Evolutionary conservation across 2,888 invertebrate species (phyloP), one percentile per base, ranked within the genome.

Genomic region (Zootermopsis nevadensis): DNA sequence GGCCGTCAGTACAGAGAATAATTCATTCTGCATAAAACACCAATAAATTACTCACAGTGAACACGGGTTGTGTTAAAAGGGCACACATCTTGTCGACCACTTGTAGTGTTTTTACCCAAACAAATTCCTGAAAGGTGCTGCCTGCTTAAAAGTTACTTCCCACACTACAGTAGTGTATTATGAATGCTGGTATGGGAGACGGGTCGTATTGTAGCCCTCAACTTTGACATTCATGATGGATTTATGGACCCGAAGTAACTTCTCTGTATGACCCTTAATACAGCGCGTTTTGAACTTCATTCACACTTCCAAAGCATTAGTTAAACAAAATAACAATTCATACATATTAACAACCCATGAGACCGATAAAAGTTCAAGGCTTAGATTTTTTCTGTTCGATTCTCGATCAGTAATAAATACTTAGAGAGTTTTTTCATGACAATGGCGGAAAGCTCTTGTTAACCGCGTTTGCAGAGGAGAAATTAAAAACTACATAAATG

Each of bases 1-100:
- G 4, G 33, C 27, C 35, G 27, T 24, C n/a, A n/a, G 33, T 31
- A 12, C 19, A 48, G 60, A 60, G 15, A 82, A 53, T 55, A 53
- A 82, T 76, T 76, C 53, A 69, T 77, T 69, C 79, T 55, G 80
- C 35, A 80, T 79, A 83, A 80, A 72, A 38, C 24, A 53, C 33
- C 72, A 31, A 83, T 83, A 83, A 83, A 83, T 83, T 80, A 83
- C 83, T 72, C 82, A 60, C 22, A 15, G 38, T 35, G n/a, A 10
- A 27, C 15, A 38, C 31, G 31, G 22, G 48, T 24, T 79, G 79
- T 79, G 79, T 79, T 79, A 79, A 79, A 79, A 79, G 66, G 79
- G 79, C 22, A 35, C 22, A 35, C 76, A 76, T 76, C 48, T 48
- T 48, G 76, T 48, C 76, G 76, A 35, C 79, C 60, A 74, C 74